A percentile compares a stretch with the other conserved stretches of the same genome.
Conservation (phyloP, 2,797 vertebrate genomes). For the Xerus rutilus region DNA sequence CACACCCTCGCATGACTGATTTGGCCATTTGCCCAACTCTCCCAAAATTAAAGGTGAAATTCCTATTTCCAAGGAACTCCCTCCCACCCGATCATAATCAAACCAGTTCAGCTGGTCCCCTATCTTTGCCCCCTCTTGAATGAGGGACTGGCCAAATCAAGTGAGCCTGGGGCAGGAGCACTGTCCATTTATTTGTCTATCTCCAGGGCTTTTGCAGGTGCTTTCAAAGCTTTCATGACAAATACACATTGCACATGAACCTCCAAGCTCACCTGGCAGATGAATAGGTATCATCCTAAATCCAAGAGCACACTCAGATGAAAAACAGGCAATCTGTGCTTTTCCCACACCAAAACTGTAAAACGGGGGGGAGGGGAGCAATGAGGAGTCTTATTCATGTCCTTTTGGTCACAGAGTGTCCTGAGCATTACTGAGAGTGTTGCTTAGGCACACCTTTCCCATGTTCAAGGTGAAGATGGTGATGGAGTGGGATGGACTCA, state of each 20-base stretch:
- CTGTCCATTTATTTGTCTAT: not conserved
- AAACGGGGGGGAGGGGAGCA: too few relatives aligned
- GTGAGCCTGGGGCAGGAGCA: not conserved
- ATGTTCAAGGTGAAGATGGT: too few relatives aligned
- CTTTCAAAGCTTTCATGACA: not conserved
- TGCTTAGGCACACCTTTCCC: too few relatives aligned
- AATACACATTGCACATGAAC: not conserved
- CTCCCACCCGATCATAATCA: not conserved
- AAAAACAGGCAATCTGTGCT: not conserved
- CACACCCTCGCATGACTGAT: not conserved
- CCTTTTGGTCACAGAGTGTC: not conserved
- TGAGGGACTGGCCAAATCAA: not conserved
- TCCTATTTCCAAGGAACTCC: not conserved
- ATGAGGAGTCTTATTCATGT: not conserved
- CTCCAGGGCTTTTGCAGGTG: not conserved
- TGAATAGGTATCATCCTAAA: too few relatives aligned
- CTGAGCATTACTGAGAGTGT: too few relatives aligned
- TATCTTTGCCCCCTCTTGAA: not conserved
- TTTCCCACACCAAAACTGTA: not conserved
- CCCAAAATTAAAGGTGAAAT: not conserved
- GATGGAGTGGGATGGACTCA: too few relatives aligned
- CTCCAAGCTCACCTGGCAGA: too few relatives aligned
- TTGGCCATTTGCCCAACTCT: not conserved
- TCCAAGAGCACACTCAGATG: too few relatives aligned
- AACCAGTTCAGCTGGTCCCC: not conserved